These are phyloP conservation scores for Nezara viridula DNA, from an alignment of 2,888 invertebrate species.

Conservation along the genomic window DNA sequence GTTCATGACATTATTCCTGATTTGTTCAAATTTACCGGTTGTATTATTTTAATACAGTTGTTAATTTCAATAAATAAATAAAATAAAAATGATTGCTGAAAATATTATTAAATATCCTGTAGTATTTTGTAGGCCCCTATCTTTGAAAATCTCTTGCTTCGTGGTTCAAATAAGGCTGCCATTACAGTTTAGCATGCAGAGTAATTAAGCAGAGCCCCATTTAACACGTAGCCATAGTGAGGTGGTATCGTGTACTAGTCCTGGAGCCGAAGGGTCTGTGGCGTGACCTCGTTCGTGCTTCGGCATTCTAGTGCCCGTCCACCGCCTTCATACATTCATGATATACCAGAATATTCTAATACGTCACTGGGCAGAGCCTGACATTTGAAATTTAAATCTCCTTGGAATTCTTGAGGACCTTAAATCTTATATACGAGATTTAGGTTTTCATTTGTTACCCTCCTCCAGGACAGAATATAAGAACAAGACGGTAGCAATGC, in stretches of 20 bases:
- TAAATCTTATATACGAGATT: background rate
- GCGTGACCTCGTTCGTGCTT: slow-evolving; percentile 13
- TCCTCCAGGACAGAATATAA: background rate
- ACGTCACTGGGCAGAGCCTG: background rate
- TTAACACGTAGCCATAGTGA: background rate
- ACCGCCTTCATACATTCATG: background rate
- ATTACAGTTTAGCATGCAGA: background rate
- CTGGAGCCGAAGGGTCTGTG: background rate
- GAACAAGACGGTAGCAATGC: background rate
- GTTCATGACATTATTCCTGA: too few species aligned
- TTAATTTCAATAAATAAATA: too few species aligned
- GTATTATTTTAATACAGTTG: too few species aligned
- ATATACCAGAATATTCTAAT: background rate
- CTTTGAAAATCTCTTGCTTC: too few species aligned
- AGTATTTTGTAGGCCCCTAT: too few species aligned
- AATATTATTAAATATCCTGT: too few species aligned
- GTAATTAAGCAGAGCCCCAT: background rate
- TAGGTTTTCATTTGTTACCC: background rate
- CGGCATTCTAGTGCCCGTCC: background rate
- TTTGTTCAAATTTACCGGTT: too few species aligned
- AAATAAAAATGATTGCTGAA: too few species aligned
- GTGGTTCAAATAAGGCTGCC: background rate
- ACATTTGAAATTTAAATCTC: slow-evolving; percentile 23
- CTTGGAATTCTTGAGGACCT: background rate
- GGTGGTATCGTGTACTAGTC: background rate